phyloP scores from a whole-genome alignment of 2,888 invertebrate genomes.

The Panopea generosa region DNA sequence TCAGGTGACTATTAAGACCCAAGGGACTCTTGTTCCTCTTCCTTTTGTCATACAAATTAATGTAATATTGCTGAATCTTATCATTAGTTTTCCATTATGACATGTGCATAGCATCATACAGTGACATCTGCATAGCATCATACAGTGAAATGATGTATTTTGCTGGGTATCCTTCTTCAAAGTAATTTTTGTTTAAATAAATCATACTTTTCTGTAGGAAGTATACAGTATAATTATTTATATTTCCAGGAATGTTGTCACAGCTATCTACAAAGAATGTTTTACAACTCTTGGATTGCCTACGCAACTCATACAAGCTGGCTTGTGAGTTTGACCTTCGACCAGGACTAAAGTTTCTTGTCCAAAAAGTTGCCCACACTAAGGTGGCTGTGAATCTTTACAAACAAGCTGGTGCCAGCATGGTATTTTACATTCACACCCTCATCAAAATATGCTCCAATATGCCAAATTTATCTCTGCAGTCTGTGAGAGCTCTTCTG shows the following conservation, averaged over 20 bases:
- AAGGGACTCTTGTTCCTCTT: too few relatives aligned
- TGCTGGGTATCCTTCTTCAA: too few relatives aligned
- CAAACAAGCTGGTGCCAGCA: slow-evolving; percentile 94
- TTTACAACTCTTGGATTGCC: slow-evolving; percentile 77
- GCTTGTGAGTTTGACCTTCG: slow-evolving; percentile 95
- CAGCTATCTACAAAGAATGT: slow-evolving; percentile 79
- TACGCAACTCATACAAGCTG: slow-evolving; percentile 93
- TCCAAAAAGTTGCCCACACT: slow-evolving; percentile 90
- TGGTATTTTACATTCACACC: slow-evolving; percentile 92
- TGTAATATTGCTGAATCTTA: too few relatives aligned
- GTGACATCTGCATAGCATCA: too few relatives aligned
- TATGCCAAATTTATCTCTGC: slow-evolving; percentile 61
- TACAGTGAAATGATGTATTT: too few relatives aligned
- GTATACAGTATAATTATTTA: too few relatives aligned
- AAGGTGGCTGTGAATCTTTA: slow-evolving; percentile 84
- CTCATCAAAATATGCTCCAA: slow-evolving; percentile 92
- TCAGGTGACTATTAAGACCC: too few relatives aligned
- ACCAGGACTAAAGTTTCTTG: slow-evolving; percentile 96
- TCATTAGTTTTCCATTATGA: too few relatives aligned
- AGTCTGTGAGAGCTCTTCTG: slow-evolving; percentile 59
- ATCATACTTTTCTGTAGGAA: too few relatives aligned
- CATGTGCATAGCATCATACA: too few relatives aligned
- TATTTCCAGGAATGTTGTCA: slow-evolving; percentile 77
- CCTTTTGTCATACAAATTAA: too few relatives aligned
- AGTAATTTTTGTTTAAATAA: too few relatives aligned